Conservation (phyloP, 2,888 invertebrate species). For the Cynaeus angustus region DNA sequence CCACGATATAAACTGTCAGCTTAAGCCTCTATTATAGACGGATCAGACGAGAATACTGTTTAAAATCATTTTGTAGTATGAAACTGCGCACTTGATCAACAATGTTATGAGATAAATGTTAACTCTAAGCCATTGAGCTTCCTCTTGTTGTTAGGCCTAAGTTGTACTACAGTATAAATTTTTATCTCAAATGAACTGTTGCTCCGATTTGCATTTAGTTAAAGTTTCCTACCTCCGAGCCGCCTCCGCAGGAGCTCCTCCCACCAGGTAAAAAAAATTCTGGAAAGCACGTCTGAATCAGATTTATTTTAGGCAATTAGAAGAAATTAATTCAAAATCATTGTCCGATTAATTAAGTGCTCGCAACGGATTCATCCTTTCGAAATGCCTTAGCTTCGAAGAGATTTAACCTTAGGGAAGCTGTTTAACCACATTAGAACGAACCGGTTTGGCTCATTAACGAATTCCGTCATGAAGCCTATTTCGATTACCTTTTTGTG, state of each 20-base stretch:
- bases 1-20: no score
- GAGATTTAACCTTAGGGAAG: conserved; percentile 50
- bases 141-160: conserved; percentile 24
- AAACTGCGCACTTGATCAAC: conserved; percentile 16
- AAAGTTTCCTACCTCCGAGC: no score
- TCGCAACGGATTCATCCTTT: conserved; percentile 13
- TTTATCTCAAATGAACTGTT: conserved; percentile 11
- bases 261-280: no score
- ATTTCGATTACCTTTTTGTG: conserved; percentile 59
- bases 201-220: conserved; percentile 25
- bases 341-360: conserved; percentile 38
- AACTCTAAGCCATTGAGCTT: conserved; percentile 14
- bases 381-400: conserved; percentile 13
- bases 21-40: no score
- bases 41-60: not conserved
- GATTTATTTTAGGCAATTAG: conserved; percentile 10
- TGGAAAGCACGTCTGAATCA: no score
- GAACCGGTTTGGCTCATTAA: conserved; percentile 61
- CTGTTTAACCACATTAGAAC: conserved; percentile 54
- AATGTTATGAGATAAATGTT: no score
- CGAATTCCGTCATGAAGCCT: conserved; percentile 61
- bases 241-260: no score
- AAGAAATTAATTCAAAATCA: conserved; percentile 35
- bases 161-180: conserved; percentile 4
- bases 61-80: conserved; percentile 12